Conservation (phyloP, 2,113 vertebrate species). For the Coracopsis vasa region DNA sequence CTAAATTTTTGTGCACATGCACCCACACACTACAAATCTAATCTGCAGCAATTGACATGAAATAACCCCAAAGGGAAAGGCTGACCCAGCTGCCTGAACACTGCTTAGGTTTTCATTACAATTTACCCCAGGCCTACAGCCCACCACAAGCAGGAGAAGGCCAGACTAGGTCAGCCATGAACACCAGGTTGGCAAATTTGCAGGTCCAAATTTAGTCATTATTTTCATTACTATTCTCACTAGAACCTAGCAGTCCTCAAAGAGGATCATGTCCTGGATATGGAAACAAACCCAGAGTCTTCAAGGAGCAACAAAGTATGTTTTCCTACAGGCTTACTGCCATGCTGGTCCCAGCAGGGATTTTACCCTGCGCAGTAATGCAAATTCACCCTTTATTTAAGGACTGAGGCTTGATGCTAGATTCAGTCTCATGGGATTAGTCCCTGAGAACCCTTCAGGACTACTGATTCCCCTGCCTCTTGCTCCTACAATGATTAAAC, state of each 20-base stretch:
- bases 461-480: background rate
- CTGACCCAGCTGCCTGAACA: background rate
- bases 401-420: background rate
- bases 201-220: background rate
- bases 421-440: background rate
- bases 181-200: background rate
- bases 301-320: background rate
- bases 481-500: background rate
- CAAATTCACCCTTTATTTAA: background rate
- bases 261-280: background rate
- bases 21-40: background rate
- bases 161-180: accelerated
- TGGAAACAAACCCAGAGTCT: background rate
- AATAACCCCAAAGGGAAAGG: background rate
- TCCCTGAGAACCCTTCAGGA: background rate
- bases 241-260: background rate
- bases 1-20: background rate
- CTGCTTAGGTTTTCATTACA: background rate
- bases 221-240: background rate
- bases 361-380: background rate
- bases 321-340: background rate
- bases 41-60: background rate
- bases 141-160: background rate
- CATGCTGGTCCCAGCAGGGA: accelerated
- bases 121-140: background rate